Percentiles rank a stretch among this genome's conserved stretches.
Conservation (phyloP, 1,140 invertebrate genomes). For the Drosophila nigrodunni region DNA sequence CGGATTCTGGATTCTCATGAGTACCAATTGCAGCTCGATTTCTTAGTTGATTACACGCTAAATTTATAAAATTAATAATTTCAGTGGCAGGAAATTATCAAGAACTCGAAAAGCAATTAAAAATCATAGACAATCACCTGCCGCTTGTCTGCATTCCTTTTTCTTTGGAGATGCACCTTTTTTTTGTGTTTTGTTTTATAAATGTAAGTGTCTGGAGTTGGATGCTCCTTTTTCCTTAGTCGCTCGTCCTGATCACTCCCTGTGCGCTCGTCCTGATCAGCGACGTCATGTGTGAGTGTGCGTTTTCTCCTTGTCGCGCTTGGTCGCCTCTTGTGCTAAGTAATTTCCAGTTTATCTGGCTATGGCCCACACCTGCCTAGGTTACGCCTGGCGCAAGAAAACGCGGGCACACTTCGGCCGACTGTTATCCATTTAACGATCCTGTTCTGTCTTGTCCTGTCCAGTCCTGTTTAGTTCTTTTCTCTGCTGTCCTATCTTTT, state of each 20-base stretch:
- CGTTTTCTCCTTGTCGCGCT: conserved; percentile 41
- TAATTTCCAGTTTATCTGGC: conserved; percentile 70
- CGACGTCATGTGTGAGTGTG: neutral
- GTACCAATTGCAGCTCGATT: neutral
- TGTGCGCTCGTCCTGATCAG: conserved; percentile 17
- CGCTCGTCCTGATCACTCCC: conserved; percentile 22
- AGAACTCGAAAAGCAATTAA: conserved; percentile 37
- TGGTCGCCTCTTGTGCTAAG: conserved; percentile 57
- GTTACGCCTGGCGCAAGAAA: conserved; percentile 70
- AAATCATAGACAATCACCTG: conserved; percentile 49
- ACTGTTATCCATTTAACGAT: conserved; percentile 71
- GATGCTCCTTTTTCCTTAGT: conserved; percentile 35
- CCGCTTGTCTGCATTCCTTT: conserved; percentile 29
- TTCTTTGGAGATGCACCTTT: conserved; percentile 36
- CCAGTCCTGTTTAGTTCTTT: neutral
- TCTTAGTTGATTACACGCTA: neutral
- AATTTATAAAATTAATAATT: neutral
- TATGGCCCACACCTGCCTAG: conserved; percentile 75
- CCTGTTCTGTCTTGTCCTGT: conserved; percentile 26
- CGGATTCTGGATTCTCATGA: too few relatives aligned
- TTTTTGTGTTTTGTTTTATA: too few relatives aligned
- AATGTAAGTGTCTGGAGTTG: neutral
- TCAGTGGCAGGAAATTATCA: neutral
- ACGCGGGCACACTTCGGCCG: conserved; percentile 59
- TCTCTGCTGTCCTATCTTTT: neutral